Conservation (phyloP, 2,797 vertebrate species). For the Emys orbicularis region DNA sequence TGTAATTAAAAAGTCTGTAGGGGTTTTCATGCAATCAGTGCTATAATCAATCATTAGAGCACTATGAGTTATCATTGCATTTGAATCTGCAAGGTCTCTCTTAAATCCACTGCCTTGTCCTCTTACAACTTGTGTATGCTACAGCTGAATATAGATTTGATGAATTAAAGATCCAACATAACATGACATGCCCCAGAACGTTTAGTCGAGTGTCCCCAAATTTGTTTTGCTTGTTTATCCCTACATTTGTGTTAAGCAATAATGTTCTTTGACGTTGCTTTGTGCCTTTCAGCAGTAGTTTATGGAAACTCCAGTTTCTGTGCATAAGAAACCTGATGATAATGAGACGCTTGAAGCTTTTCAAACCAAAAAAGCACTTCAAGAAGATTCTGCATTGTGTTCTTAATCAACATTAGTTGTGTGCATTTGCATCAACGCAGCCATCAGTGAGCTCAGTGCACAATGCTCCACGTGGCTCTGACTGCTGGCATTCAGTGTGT, state of each 20-base stretch:
- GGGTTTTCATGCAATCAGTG: neutral
- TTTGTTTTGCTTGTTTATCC: slow-evolving; percentile 46
- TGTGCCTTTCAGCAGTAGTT: slow-evolving; percentile 63
- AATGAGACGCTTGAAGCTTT: slow-evolving; percentile 63
- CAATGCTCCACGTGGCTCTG: slow-evolving; percentile 65
- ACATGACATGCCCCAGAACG: slow-evolving; percentile 20
- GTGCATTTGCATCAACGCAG: slow-evolving; percentile 58
- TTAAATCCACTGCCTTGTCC: neutral
- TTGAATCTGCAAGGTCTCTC: neutral
- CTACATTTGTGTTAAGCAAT: neutral
- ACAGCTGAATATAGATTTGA: neutral
- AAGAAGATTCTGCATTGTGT: slow-evolving; percentile 61
- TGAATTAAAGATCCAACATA: slow-evolving; percentile 13
- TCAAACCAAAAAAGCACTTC: slow-evolving; percentile 38
- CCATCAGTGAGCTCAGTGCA: slow-evolving; percentile 32
- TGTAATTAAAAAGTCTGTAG: no score
- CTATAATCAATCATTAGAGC: neutral
- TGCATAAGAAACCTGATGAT: slow-evolving; percentile 66
- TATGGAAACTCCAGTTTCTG: slow-evolving; percentile 70
- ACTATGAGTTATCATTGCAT: neutral
- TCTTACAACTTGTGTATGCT: neutral
- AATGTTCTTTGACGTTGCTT: slow-evolving; percentile 56
- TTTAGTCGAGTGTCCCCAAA: slow-evolving; percentile 23
- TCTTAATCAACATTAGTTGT: slow-evolving; percentile 67
- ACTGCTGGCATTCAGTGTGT: slow-evolving; percentile 39